Percentiles rank a stretch among this genome's conserved stretches.
These are phyloP conservation scores for Smutsia temminckii DNA, from an alignment of 2,797 vertebrate genomes.

Conservation along the genomic window DNA sequence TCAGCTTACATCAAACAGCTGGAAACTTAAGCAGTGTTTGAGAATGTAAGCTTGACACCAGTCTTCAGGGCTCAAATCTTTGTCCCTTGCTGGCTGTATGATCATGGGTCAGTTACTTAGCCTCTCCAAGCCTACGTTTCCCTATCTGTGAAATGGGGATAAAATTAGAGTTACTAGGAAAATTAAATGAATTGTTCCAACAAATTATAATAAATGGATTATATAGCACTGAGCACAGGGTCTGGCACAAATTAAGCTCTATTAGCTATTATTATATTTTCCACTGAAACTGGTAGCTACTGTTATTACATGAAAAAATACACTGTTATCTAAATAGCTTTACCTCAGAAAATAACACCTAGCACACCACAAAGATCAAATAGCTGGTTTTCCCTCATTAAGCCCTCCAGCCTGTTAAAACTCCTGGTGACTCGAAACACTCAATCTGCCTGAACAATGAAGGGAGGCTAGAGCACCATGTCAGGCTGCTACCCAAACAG, in stretches of 20 bases:
- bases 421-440: background rate
- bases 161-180: background rate
- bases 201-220: background rate
- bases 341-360: background rate
- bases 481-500: background rate
- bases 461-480: background rate
- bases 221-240: background rate
- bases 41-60: background rate
- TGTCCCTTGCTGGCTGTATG: background rate
- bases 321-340: background rate
- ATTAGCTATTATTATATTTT: slow-evolving; percentile 8
- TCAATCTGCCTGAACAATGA: background rate
- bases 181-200: background rate
- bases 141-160: background rate
- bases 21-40: background rate
- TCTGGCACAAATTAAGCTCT: background rate
- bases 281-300: background rate
- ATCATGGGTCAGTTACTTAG: background rate
- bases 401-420: background rate
- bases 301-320: background rate
- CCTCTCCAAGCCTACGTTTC: background rate
- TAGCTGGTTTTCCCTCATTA: background rate
- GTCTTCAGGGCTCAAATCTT: background rate
- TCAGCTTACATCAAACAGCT: background rate
- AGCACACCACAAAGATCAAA: background rate